These are phyloP conservation scores for Bactericera cockerelli DNA, from an alignment of 1,140 invertebrate genomes.

Conservation along the genomic window DNA sequence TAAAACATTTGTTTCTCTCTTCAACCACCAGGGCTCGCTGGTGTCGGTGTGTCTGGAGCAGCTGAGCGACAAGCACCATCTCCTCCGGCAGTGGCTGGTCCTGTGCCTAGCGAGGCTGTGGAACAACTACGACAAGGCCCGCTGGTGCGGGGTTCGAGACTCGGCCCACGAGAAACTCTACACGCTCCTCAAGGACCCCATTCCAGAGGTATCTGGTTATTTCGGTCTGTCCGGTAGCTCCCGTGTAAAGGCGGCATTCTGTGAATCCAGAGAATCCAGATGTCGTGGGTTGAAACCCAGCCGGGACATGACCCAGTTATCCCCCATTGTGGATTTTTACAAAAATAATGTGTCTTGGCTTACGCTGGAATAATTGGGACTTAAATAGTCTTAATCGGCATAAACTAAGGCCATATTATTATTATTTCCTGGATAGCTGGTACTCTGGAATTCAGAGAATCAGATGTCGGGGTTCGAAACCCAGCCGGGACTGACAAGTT, in stretches of 20 bases:
- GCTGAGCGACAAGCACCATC: slow-evolving; percentile 42
- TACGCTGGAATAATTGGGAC: not conserved
- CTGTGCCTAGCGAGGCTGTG: slow-evolving; percentile 87
- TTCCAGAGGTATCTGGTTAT: slow-evolving; percentile 52
- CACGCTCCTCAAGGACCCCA: slow-evolving; percentile 55
- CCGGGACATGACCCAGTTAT: slow-evolving; percentile 3
- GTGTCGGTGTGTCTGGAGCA: slow-evolving; percentile 81
- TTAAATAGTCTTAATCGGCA: not conserved
- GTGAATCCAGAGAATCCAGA: not conserved
- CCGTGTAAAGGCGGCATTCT: too few species aligned
- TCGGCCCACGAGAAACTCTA: slow-evolving; percentile 89
- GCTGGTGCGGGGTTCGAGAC: slow-evolving; percentile 92
- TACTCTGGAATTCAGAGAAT: too few species aligned
- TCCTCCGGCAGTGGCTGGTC: slow-evolving; percentile 79
- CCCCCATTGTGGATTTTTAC: not conserved
- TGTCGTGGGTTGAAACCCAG: too few species aligned
- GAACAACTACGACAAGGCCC: slow-evolving; percentile 81
- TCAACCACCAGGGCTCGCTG: slow-evolving; percentile 67
- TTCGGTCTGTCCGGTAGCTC: too few species aligned
- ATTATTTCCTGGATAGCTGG: too few species aligned
- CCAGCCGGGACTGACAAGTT: too few species aligned
- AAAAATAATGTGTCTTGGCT: too few species aligned
- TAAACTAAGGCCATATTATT: too few species aligned
- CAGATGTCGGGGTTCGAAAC: too few species aligned
- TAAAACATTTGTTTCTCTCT: too few species aligned